Evolutionary conservation across 2,888 invertebrate species (phyloP).

Genomic region (Stegophylla sp.): DNA sequence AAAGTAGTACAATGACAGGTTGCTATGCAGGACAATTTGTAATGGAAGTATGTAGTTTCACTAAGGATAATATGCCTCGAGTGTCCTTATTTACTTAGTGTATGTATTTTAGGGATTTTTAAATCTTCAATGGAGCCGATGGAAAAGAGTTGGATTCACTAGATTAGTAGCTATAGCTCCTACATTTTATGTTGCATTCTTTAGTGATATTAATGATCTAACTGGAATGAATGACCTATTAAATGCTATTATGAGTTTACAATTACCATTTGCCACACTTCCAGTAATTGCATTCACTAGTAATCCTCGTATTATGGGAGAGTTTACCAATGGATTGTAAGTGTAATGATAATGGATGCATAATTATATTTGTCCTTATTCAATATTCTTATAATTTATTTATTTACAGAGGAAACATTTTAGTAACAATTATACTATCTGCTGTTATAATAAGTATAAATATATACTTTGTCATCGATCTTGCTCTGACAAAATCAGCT

Average conservation of each 20-base stretch:
- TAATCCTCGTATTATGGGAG: conserved; percentile 79
- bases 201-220: conserved; percentile 73
- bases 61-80: no score
- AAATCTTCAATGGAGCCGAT: conserved; percentile 82
- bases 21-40: conserved; percentile 88
- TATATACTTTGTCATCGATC: conserved; percentile 76
- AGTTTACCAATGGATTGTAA: conserved; percentile 81
- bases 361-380: background rate
- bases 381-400: conserved; percentile 56
- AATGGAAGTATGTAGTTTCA: conserved; percentile 71
- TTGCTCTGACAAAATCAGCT: conserved; percentile 66
- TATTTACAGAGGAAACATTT: conserved; percentile 73
- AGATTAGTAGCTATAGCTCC: conserved; percentile 80
- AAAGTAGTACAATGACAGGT: conserved; percentile 84
- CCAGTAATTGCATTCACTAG: conserved; percentile 88
- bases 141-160: conserved; percentile 85
- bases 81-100: conserved; percentile 16
- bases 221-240: conserved; percentile 84
- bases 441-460: conserved; percentile 79
- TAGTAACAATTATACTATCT: conserved; percentile 73
- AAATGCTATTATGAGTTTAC: conserved; percentile 86
- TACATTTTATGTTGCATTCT: conserved; percentile 76
- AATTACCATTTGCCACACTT: conserved; percentile 85
- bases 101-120: conserved; percentile 73
- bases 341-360: conserved; percentile 63